Percentiles rank a stretch among this genome's conserved stretches.
Conservation (phyloP, 2,888 invertebrate species). For the Drosophila austrosaltans region DNA sequence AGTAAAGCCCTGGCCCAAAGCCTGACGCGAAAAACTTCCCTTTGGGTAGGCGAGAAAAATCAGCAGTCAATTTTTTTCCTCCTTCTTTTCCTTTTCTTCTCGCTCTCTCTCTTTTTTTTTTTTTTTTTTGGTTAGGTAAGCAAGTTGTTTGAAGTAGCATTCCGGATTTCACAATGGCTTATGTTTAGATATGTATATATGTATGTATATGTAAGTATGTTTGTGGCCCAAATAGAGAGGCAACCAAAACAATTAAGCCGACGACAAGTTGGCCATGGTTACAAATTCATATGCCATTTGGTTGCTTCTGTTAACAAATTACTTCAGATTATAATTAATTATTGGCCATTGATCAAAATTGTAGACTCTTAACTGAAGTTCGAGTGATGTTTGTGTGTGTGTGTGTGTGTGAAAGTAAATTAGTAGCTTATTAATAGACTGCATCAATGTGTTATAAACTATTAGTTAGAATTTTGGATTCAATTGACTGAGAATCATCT, state of each 20-base stretch:
- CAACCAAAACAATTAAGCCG: conserved; percentile 45
- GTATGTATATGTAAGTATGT: conserved; percentile 42
- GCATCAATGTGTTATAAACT: background rate
- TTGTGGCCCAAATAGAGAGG: conserved; percentile 16
- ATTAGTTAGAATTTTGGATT: background rate
- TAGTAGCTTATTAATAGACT: conserved; percentile 7
- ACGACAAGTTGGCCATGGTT: conserved; percentile 38
- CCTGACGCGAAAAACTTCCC: conserved; percentile 59
- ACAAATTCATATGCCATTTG: conserved; percentile 46
- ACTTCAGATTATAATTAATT: conserved; percentile 55
- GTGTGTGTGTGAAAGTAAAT: background rate
- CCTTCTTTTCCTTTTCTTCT: conserved; percentile 2
- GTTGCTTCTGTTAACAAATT: conserved; percentile 34
- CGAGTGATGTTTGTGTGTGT: background rate
- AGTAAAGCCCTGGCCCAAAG: conserved; percentile 64
- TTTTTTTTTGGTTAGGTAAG: conserved; percentile 66
- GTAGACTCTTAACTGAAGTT: background rate
- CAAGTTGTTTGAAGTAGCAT: conserved; percentile 71
- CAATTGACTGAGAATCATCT: background rate
- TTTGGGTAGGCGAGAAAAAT: conserved; percentile 25
- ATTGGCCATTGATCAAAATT: conserved; percentile 42
- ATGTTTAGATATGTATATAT: conserved; percentile 46
- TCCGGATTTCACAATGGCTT: conserved; percentile 56
- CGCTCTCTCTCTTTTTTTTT: background rate
- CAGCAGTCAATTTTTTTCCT: conserved; percentile 36